These are phyloP conservation scores for Halcyon chelicuti DNA, from an alignment of 2,797 vertebrate species.

Conservation along the genomic window DNA sequence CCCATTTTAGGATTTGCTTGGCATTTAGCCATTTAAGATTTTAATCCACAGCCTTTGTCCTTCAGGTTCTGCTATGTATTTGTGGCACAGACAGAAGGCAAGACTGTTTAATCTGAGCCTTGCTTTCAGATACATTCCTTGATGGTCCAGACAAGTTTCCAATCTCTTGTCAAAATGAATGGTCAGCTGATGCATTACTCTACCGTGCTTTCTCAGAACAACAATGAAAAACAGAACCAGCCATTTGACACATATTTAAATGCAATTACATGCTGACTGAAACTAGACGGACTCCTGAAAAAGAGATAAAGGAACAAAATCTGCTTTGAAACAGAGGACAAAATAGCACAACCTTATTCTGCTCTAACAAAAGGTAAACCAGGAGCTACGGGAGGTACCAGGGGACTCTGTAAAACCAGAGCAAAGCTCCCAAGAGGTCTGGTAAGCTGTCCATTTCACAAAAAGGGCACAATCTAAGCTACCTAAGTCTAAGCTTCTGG, in stretches of 20 bases:
- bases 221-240: neutral
- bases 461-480: neutral
- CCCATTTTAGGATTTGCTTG: neutral
- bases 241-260: neutral
- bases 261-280: neutral
- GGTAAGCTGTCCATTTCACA: neutral
- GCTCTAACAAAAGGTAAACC: neutral
- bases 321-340: neutral
- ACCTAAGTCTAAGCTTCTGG: no score
- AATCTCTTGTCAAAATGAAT: neutral
- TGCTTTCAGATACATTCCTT: neutral
- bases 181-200: neutral
- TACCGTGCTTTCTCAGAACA: neutral
- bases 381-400: neutral
- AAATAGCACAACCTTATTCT: neutral
- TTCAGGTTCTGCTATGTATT: neutral
- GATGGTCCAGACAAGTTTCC: neutral
- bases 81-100: neutral
- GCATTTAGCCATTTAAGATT: constrained; percentile 12
- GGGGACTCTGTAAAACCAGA: neutral
- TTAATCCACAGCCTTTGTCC: neutral
- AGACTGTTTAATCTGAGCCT: neutral
- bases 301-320: neutral
- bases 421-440: neutral
- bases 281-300: neutral